Evolutionary conservation across 1,140 invertebrate genomes (phyloP).

Genomic region (Asobara japonica): DNA sequence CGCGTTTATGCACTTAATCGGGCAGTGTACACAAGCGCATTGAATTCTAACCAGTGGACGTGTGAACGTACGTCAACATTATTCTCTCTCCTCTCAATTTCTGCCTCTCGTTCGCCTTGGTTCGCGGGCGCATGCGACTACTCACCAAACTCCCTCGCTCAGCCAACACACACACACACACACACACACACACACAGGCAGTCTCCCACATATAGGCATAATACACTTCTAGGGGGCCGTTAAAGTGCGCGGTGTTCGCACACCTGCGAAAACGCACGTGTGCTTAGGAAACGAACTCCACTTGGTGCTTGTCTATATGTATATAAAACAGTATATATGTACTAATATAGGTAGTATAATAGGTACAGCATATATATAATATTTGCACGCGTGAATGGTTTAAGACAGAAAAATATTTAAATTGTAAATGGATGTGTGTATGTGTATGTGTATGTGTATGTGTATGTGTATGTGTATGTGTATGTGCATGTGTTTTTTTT

Average conservation of each 20-base stretch:
- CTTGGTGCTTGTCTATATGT: no score
- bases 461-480: conserved; percentile 14
- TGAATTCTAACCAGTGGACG: conserved; percentile 21
- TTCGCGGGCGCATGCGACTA: not conserved
- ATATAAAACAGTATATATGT: no score
- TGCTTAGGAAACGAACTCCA: no score
- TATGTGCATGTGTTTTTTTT: no score
- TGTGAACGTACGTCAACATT: conserved; percentile 27
- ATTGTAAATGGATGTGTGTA: no score
- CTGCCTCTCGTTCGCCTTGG: not conserved
- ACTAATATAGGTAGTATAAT: no score
- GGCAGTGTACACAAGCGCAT: not conserved
- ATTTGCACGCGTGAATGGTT: no score
- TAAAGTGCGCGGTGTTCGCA: not conserved
- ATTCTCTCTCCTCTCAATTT: conserved; percentile 1
- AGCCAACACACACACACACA: not conserved
- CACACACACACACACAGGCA: not conserved
- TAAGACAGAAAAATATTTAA: no score
- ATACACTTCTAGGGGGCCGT: not conserved
- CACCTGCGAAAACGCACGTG: conserved; percentile 34
- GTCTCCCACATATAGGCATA: conserved; percentile 11
- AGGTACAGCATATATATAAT: no score
- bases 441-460: no score
- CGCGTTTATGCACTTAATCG: conserved; percentile 27
- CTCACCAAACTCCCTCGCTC: conserved; percentile 2